Base-by-base conservation (phyloP, 2,113 vertebrate species). In the Oreocharis arfaki region DNA sequence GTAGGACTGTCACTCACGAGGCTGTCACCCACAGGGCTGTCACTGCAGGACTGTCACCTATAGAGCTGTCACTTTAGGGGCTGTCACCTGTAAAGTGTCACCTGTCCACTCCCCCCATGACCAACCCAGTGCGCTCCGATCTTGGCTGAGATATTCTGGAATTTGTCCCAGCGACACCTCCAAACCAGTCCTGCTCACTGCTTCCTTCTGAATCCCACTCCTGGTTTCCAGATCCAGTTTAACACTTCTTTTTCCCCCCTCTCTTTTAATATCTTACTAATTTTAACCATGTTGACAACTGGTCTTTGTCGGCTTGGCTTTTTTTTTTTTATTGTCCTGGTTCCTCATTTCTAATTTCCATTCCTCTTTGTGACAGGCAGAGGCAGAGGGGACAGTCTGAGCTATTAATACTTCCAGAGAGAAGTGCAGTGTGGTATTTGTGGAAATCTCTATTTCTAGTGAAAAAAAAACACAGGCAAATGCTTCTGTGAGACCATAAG, bases 311-410 rank as follows among this genome's bases (percentile, higher is more conserved):
- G 55, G 33, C 60, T 78, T 69, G 53, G 6, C 27, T 32, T 55
- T 52, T 47, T 37, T 47, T 37, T 42, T 71, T 59, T 59, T 6
- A 61, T 77, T 49, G 17, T 73, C 33, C 87, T 70, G n/a, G 75
- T 93, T 96, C 93, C 85, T 87, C 70, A 53, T 82, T 96, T 88
- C 39, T 83, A 42, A 80, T 95, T 91, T 94, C 75, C 39, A 33
- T 95, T 93, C 88, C 91, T 90, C 87, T 86, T 90, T n/a, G 16
- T 74, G 53, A n/a, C 15, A 87, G 32, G 37, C 77, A 84, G 75
- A 74, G 69, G 56, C 60, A 79, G 67, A 91, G 27, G 70, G 57
- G 63, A 39, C 37, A 77, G 19, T 42, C 21, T 52, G 73, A 87
- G 32, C 84, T 96, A 86, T 91, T 83, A 89, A 88, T 90, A 92